Base-by-base conservation (phyloP, 1,140 invertebrate genomes). In the Aethina tumida region DNA sequence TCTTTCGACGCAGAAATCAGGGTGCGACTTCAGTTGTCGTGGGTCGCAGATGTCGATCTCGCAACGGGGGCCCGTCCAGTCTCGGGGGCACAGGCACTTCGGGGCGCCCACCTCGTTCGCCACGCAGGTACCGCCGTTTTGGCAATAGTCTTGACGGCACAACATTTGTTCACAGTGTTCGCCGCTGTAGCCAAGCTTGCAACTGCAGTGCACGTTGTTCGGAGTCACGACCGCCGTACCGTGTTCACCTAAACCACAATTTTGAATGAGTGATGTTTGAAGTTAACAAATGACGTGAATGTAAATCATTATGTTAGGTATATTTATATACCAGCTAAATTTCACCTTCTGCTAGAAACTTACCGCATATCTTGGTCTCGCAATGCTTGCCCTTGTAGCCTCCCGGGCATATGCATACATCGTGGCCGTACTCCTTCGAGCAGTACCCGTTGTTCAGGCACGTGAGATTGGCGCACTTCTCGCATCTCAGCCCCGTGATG, bases 81-180 rank as follows among this genome's bases (percentile, higher is more conserved):
- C 45, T 4, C 50, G 45, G 6, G 58, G 54, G 56, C 71, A 74
- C 8, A 50, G 46, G 43, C 69, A 72, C 1, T 49, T 47, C 5
- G 53, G 47, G 1, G 36, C 35, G 15, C 49, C 54, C n/a, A 50
- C 39, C 7, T 37, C 55, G 15, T 48, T 53, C n/a, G 50, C 39
- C 7, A 36, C 55, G 45, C 58, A 67, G n/a, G 48, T 48, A 47
- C 67, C 74, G 12, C 69, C 71, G 50, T 78, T 76, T 14, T 64
- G 58, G 47, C 75, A 79, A n/a, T n/a, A n/a, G 39, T 62, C 65
- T 39, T 66, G 60, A 5, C 59, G 54, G 45, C 74, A 78, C 0
- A 58, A 53, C 45, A 70, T 65, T 9, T 60, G 52, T 49, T 79
- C 72, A 52, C 77, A 81, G 13, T 63, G 59, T 17, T 64, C 57